Evolutionary conservation across 2,797 vertebrate genomes (phyloP).

Genomic region (Babyrousa celebensis): DNA sequence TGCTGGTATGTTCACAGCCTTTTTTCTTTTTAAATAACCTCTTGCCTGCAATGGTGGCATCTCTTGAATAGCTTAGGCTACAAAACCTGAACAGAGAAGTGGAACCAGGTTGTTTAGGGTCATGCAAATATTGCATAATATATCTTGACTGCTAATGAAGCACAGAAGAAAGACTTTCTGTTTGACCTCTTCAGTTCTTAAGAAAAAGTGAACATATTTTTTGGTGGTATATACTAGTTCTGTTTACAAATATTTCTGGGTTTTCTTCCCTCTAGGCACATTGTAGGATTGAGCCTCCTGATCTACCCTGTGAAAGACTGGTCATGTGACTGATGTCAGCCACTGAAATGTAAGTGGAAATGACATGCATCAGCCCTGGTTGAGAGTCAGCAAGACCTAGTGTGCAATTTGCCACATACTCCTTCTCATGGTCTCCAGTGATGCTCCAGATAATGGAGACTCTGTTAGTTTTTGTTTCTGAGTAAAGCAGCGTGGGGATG

Average conservation of each 20-base stretch:
- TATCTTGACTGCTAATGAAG: neutral
- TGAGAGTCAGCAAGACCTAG: neutral
- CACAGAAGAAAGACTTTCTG: neutral
- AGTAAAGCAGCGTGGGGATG: neutral
- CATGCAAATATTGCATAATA: neutral
- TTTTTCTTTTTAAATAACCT: neutral
- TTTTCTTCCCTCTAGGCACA: neutral
- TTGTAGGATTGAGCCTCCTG: neutral
- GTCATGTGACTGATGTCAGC: neutral
- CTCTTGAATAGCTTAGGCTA: neutral
- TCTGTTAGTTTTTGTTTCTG: neutral
- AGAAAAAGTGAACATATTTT: neutral
- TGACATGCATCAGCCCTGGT: neutral
- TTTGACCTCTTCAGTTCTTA: neutral
- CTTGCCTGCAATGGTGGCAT: neutral
- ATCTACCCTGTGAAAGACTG: neutral
- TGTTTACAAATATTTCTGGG: conserved; percentile 19
- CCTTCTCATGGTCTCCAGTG: neutral
- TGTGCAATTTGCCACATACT: neutral
- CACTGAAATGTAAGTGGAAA: neutral
- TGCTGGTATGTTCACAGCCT: neutral
- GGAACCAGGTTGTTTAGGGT: neutral
- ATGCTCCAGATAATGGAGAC: neutral
- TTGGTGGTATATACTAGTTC: neutral
- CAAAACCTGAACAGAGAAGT: neutral